Evolutionary conservation across 2,113 vertebrate genomes (phyloP), one percentile per base, ranked within the genome.

Genomic region (Thalassoma bifasciatum): DNA sequence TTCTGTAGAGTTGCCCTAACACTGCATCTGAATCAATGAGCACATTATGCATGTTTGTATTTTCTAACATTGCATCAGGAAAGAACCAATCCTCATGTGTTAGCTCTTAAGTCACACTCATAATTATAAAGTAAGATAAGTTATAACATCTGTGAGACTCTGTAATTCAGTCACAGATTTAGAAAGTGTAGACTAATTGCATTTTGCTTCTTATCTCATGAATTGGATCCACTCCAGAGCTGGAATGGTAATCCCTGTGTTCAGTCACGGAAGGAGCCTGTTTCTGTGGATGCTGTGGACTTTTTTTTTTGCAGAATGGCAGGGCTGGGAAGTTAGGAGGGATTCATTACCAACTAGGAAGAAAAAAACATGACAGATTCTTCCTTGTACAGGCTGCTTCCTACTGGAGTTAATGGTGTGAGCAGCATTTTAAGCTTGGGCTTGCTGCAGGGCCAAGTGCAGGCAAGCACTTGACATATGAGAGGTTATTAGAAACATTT

Each of bases 151-250:
- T 77, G 70, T 36, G 54, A 72, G 73, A 62, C 59, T 64, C 79
- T 36, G 66, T 77, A 79, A 82, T 86, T 76, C 80, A 68, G 72
- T 80, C 66, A 79, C 79, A 86, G 72, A 90, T 81, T 82, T 72
- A 76, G 65, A 77, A 78, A 87, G 66, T 82, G 70, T 76, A 56
- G 75, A 75, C 81, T 90, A 89, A 92, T 90, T 90, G 84, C 75
- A 84, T 88, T 91, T 77, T 51, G 56, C 57, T 36, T 72, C 75
- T 86, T 90, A 89, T 89, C 88, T 90, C 72, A 66, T 58, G 79
- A 85, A 90, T 87, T 85, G 85, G 81, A 84, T 84, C 82, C 84
- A 64, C 47, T 82, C 79, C 77, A 81, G 74, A 51, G 83, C 73
- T 44, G 13, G 51, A 44, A 62, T 79, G 53, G 63, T 79, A 88